Base-by-base conservation (phyloP, 2,888 invertebrate genomes). In the Ryuthela nishihirai region DNA sequence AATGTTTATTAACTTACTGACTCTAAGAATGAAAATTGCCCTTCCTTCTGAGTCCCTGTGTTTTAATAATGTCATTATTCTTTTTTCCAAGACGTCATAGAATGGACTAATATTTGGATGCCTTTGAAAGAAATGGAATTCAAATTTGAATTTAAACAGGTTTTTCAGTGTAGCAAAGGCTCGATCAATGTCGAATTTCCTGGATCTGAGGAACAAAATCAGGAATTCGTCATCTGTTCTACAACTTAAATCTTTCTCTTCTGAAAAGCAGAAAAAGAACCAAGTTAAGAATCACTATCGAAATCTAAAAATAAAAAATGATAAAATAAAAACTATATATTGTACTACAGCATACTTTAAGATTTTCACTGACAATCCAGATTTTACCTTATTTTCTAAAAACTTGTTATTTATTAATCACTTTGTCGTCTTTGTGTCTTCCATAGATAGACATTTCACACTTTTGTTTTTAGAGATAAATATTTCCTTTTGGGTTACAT, bases 21-120 rank as follows among this genome's bases (percentile, higher is more conserved):
- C 25, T 9, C 45, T 56, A 24, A 49, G 9, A 2, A 56, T 34
- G 6, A 48, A 56, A 17, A 56, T 40, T 12, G 56, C 56, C 35
- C 56, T 39, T n/a, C 56, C 56, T 29, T 43, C 40, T n/a, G 45
- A 35, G n/a, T 56, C 56, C 10, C 56, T 39, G 40, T 56, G 56
- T 68, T 69, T 69, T 32, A 74, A 64, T 4, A 72, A 67, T 4
- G 67, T 66, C 4, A 70, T 64, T 0, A 73, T 65, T 3, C 70
- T 69, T 15, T 67, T 67, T 39, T 68, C 69, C 1, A 72, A 64
- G 3, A 66, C 54, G 1, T 70, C 67, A 0, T 73, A 73, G 2
- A 67, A 61, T 17, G 72, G 56, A 5, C 25, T 49, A 34, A 49
- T 17, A 3, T 29, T 20, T 5, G 45, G 56, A 29, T 56, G 25